Base-by-base conservation (phyloP, 2,888 invertebrate genomes). In the Agrilus cyanescens region DNA sequence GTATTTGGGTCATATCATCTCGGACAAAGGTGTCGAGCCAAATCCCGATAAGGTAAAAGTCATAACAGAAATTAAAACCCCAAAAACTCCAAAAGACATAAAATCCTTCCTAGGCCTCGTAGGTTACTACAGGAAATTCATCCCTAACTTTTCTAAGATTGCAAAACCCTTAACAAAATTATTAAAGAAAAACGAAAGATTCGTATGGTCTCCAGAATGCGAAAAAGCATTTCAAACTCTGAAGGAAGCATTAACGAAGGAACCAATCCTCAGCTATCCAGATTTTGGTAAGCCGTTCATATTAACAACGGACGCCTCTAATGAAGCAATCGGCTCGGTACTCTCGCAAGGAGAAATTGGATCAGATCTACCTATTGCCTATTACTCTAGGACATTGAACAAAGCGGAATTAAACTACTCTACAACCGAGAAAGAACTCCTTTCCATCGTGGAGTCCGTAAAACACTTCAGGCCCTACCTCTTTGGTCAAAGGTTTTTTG, bases 391-490 rank as follows among this genome's bases (percentile, higher is more conserved):
- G 13, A 30, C 25, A 3, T 30, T 25, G 4, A 29, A 38, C 4
- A 12, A 29, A n/a, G 29, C 38, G 4, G 37, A 37, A 13, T 16
- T 16, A 35, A 35, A 13, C 18, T n/a, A n/a, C n/a, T n/a, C n/a
- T n/a, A n/a, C n/a, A n/a, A 16, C 37, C 3, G 37, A 37, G 13
- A 37, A 37, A 10, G 25, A 37, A 18, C 25, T 37, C 5, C 12
- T 37, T 2, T 25, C 20, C 4, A 37, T 37, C 4, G 37, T 37
- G 6, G 25, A 20, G 13, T 20, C 25, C 2, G 37, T 37, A 4
- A 37, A 37, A 37, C 37, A 37, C 31, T 37, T 37, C 12, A 8
- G 37, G 4, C 31, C 31, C n/a, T 30, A 36, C 10, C 10, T 15
- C 2, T 36, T 16, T 4, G 16, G 36, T 3, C 36, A 36, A 36